Conservation (phyloP, 2,113 vertebrate genomes). For the Himantopus leucocephalus region DNA sequence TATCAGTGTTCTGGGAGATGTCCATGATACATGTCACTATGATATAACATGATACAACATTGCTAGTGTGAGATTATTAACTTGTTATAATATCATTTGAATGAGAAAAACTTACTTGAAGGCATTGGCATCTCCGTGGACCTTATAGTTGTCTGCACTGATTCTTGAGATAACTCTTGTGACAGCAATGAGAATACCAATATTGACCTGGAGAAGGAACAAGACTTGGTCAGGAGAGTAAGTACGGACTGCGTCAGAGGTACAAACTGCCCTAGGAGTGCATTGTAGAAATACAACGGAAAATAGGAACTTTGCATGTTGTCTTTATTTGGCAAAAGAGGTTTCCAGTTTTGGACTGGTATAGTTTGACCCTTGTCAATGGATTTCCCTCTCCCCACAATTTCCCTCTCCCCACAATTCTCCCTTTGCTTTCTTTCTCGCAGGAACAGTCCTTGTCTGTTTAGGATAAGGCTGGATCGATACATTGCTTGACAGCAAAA, state of each 20-base stretch:
- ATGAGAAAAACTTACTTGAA: constrained; percentile 83
- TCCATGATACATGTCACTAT: neutral
- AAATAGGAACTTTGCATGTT: neutral
- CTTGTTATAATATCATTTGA: neutral
- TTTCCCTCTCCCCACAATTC: neutral
- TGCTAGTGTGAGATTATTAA: neutral
- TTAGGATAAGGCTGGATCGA: neutral
- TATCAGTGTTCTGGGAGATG: neutral
- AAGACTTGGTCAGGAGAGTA: neutral
- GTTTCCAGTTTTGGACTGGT: neutral
- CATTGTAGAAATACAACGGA: fast-evolving
- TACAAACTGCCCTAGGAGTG: neutral
- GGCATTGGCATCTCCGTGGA: constrained; percentile 88
- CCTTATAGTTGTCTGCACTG: constrained; percentile 92
- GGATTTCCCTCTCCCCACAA: neutral
- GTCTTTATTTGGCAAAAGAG: neutral
- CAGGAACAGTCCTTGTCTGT: neutral
- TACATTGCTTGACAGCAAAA: neutral
- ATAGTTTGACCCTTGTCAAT: fast-evolving
- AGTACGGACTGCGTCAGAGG: fast-evolving
- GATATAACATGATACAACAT: fast-evolving
- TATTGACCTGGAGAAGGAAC: constrained; percentile 82
- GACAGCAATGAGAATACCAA: constrained; percentile 91
- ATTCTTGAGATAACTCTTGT: constrained; percentile 95
- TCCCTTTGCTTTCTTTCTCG: neutral